Evolutionary conservation across 2,888 invertebrate genomes (phyloP).

Genomic region (Epinotia brunnichana): DNA sequence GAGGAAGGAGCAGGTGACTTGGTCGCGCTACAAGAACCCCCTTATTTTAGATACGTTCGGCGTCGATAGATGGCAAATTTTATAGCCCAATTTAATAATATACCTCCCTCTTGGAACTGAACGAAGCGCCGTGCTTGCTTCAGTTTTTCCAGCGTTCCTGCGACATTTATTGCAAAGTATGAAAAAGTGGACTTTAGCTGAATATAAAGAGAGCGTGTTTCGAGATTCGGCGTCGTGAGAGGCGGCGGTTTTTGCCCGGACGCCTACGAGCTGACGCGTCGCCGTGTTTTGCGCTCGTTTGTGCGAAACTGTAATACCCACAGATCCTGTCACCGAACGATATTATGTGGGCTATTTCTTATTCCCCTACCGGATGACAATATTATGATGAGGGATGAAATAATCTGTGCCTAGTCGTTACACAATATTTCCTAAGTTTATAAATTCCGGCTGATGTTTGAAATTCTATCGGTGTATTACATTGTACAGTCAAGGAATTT

Average conservation of each 20-base stretch:
- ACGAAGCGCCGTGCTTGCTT: slow-evolving; percentile 53
- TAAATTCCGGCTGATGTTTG: too few relatives aligned
- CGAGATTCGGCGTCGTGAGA: slow-evolving; percentile 58
- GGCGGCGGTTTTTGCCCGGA: slow-evolving; percentile 64
- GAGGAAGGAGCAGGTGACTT: slow-evolving; percentile 48
- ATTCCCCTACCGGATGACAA: slow-evolving; percentile 26
- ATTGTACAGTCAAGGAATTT: too few relatives aligned
- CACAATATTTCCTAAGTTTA: too few relatives aligned
- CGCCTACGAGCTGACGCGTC: slow-evolving; percentile 51
- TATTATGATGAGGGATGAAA: slow-evolving; percentile 22
- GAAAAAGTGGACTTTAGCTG: slow-evolving; percentile 64
- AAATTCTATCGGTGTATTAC: too few relatives aligned
- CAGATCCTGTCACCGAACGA: slow-evolving; percentile 52
- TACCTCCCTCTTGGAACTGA: slow-evolving; percentile 53
- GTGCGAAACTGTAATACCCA: slow-evolving; percentile 53
- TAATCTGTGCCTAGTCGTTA: not conserved
- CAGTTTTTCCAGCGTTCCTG: slow-evolving; percentile 56
- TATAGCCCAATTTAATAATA: slow-evolving; percentile 63
- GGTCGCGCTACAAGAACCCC: slow-evolving; percentile 48
- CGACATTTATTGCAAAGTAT: slow-evolving; percentile 59
- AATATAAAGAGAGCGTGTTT: slow-evolving; percentile 63
- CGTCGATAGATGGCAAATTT: slow-evolving; percentile 61
- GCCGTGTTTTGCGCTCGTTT: slow-evolving; percentile 59
- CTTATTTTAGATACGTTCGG: slow-evolving; percentile 53
- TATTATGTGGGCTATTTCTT: slow-evolving; percentile 48